phyloP scores from a whole-genome alignment of 2,888 invertebrate genomes.

The Cabera pusaria region DNA sequence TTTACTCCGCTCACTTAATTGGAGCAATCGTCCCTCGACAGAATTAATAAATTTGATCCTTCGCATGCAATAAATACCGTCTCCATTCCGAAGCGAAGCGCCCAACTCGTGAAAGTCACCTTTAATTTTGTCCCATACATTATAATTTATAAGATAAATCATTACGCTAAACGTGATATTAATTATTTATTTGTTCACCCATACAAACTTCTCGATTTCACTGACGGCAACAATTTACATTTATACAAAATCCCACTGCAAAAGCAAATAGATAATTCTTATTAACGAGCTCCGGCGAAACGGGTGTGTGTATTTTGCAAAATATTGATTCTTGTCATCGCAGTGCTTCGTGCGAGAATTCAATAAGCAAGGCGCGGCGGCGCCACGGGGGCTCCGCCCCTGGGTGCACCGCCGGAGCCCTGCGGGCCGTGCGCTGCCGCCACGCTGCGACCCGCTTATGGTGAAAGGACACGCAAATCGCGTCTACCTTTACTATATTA shows the following conservation, averaged over 20 bases:
- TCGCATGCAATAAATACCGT: conserved; percentile 59
- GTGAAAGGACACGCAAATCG: conserved; percentile 70
- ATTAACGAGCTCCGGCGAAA: conserved; percentile 33
- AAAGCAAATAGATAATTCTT: conserved; percentile 29
- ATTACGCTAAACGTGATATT: background rate
- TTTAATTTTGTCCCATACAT: too few species aligned
- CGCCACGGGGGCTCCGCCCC: conserved; percentile 62
- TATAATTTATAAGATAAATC: conserved; percentile 1
- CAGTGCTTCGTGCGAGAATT: conserved; percentile 67
- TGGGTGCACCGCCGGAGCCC: conserved; percentile 57
- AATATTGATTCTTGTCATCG: conserved; percentile 52
- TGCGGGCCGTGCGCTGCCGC: conserved; percentile 52
- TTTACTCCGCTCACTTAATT: conserved; percentile 74
- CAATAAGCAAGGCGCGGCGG: conserved; percentile 55
- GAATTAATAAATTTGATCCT: conserved; percentile 74
- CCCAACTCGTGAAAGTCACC: conserved; percentile 38
- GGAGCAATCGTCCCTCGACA: conserved; percentile 71
- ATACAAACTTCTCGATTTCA: conserved; percentile 4
- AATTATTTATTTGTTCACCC: background rate
- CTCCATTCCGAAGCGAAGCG: conserved; percentile 43
- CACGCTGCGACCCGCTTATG: conserved; percentile 60
- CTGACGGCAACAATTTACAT: conserved; percentile 7
- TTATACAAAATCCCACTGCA: conserved; percentile 26
- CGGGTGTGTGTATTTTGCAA: conserved; percentile 38
- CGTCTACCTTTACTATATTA: conserved; percentile 33